Percentiles rank a stretch among this genome's conserved stretches.
These are phyloP conservation scores for Cebidichthys violaceus DNA, from an alignment of 2,113 vertebrate genomes.

Conservation along the genomic window DNA sequence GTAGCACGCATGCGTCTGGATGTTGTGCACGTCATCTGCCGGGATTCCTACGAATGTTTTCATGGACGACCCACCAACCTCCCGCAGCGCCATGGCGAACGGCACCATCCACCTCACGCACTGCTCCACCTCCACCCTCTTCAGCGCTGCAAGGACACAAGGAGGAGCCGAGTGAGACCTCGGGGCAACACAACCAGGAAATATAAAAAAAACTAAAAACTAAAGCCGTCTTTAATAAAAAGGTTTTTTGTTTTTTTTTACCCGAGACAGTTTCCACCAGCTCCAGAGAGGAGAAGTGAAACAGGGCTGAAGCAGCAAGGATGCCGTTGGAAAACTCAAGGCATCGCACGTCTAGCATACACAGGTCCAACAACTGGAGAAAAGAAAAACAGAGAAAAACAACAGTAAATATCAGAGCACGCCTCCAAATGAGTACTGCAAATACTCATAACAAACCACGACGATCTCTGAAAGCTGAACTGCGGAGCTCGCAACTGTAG, in stretches of 20 bases:
- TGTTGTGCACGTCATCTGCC: conserved; percentile 92
- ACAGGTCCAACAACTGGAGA: conserved; percentile 92
- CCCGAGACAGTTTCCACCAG: conserved; percentile 94
- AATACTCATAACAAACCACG: too few species aligned
- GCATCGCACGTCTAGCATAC: conserved; percentile 90
- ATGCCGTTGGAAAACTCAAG: conserved; percentile 91
- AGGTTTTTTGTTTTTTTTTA: conserved; percentile 56
- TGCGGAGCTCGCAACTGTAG: too few species aligned
- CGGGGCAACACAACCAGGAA: not conserved
- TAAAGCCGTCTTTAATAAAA: not conserved
- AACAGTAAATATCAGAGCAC: not conserved
- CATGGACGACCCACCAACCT: conserved; percentile 85
- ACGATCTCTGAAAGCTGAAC: too few species aligned
- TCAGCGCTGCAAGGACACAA: conserved; percentile 83
- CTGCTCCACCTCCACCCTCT: conserved; percentile 89
- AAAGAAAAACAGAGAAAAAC: too few species aligned
- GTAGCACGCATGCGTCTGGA: conserved; percentile 91
- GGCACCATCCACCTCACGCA: conserved; percentile 97
- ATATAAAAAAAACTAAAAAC: too few species aligned
- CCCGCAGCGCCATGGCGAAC: conserved; percentile 91
- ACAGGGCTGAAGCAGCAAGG: conserved; percentile 94
- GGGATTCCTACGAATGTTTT: conserved; percentile 90
- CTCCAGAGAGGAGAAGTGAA: conserved; percentile 95
- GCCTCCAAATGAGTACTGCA: not conserved
- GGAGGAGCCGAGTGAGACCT: not conserved